Conservation (phyloP, 2,888 invertebrate genomes). For the Ornithoptera alexandrae region DNA sequence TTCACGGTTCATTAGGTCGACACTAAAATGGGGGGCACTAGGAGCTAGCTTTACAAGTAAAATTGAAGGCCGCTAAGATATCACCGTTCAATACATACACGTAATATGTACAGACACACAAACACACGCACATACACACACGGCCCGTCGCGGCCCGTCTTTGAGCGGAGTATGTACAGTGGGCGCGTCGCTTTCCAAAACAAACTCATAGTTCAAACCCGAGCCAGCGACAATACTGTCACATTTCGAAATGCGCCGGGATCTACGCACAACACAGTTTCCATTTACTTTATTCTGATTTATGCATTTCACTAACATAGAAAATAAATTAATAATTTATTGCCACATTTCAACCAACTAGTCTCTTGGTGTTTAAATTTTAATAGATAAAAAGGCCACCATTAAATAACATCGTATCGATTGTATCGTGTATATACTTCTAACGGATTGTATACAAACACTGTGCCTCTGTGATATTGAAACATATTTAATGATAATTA, state of each 20-base stretch:
- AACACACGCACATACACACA: slow-evolving; percentile 4
- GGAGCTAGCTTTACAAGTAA: slow-evolving; percentile 77
- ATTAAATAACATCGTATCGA: background rate
- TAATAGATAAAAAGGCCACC: background rate
- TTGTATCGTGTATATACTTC: background rate
- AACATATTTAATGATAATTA: no score
- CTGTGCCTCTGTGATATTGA: no score
- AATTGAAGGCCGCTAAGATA: slow-evolving; percentile 80
- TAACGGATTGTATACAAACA: background rate
- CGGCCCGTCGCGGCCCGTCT: slow-evolving; percentile 45
- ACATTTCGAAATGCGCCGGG: slow-evolving; percentile 1
- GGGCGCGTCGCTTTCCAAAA: slow-evolving; percentile 33
- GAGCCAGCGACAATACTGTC: background rate
- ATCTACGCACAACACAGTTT: background rate
- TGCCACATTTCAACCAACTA: background rate
- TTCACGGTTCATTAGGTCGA: background rate
- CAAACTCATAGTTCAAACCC: background rate
- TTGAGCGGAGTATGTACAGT: slow-evolving; percentile 59
- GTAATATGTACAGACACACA: slow-evolving; percentile 62
- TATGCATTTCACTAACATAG: background rate
- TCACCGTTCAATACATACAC: slow-evolving; percentile 73
- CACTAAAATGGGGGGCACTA: slow-evolving; percentile 52
- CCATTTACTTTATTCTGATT: background rate
- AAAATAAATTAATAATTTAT: background rate
- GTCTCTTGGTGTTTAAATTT: background rate